Base-by-base conservation (phyloP, 2,113 vertebrate species). In the Lucifuga dentata region DNA sequence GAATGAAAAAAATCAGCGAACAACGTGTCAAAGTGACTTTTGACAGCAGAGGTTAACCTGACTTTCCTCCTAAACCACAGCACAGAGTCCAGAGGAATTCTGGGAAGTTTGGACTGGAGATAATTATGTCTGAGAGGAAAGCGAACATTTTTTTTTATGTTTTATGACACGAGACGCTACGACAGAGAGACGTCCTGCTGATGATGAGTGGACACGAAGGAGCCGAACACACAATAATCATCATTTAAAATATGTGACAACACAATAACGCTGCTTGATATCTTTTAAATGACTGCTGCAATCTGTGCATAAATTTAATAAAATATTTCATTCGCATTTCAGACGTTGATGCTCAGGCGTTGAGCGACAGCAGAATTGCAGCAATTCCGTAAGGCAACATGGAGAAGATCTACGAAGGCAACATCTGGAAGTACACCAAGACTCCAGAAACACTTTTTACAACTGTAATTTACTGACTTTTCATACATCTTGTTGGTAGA, bases 101-200 rank as follows among this genome's bases (percentile, higher is more conserved):
- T 56, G 11, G 40, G 58, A 58, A 50, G 19, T 41, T 73, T 79
- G 19, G 48, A 67, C 50, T 13, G 36, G 2, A 62, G 17, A 59
- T 16, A 8, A 62, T 66, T 40, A 45, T 69, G 40, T 62, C 41
- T 53, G 5, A 50, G 38, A 43, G 49, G 36, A 59, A 49, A 29
- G 12, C 11, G 23, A 26, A 39, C 17, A 61, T 55, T 20, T 64
- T 4, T 38, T 39, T 39, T 3, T 36, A 21, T 63, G 33, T 36
- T 29, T 17, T n/a, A 15, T 17, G 33, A 38, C 17, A 24, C 36
- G 20, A 21, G 11, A 8, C 15, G 26, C 16, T 23, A 52, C 16
- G n/a, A n/a, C n/a, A n/a, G n/a, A n/a, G n/a, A n/a, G n/a, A n/a
- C n/a, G n/a, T n/a, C n/a, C n/a, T n/a, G n/a, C n/a, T n/a, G n/a